Percentiles rank a stretch among this genome's conserved stretches.
Evolutionary conservation across 53 echinoderm and acorn worm species (phyloP).

Genomic region (Pentamera pediparva): DNA sequence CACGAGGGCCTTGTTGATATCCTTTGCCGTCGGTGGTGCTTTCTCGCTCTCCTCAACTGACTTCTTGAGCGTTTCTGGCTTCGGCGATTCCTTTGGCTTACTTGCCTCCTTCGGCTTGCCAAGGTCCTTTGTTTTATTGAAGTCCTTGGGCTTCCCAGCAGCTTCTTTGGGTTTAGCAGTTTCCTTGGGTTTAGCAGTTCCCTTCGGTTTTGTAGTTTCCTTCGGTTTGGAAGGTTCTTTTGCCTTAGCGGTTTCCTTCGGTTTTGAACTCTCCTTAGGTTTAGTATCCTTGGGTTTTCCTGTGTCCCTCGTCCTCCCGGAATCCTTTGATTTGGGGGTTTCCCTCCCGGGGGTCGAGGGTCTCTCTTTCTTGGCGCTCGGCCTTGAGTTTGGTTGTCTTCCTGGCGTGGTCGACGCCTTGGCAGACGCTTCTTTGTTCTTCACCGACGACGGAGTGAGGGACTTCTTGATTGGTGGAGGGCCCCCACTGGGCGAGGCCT

Average conservation of each 20-base stretch:
- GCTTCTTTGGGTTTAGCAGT: neutral
- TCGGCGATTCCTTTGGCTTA: neutral
- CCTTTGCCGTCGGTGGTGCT: constrained; percentile 1
- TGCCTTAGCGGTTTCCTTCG: too few species aligned
- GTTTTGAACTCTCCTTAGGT: neutral
- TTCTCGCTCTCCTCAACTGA: constrained; percentile 1
- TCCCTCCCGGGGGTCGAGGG: constrained; percentile 27
- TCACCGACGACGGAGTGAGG: constrained; percentile 57
- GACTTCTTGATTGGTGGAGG: constrained; percentile 97
- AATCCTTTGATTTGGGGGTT: too few species aligned
- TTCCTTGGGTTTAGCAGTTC: neutral
- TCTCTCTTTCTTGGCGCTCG: constrained; percentile 23
- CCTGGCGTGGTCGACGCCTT: constrained; percentile 12
- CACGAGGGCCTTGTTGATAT: neutral
- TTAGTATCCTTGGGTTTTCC: too few species aligned
- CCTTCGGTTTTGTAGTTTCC: neutral
- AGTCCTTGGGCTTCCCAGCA: neutral
- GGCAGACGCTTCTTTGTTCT: constrained; percentile 27
- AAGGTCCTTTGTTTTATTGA: neutral
- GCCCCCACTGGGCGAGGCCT: constrained; percentile 23
- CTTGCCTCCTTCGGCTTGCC: neutral
- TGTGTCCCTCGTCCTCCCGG: too few species aligned
- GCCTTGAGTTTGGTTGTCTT: constrained; percentile 1
- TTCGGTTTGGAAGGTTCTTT: neutral
- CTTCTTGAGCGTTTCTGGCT: constrained; percentile 20